A percentile compares a stretch with the other conserved stretches of the same genome.
Conservation (phyloP, 2,888 invertebrate genomes). For the Tetranychus truncatus region DNA sequence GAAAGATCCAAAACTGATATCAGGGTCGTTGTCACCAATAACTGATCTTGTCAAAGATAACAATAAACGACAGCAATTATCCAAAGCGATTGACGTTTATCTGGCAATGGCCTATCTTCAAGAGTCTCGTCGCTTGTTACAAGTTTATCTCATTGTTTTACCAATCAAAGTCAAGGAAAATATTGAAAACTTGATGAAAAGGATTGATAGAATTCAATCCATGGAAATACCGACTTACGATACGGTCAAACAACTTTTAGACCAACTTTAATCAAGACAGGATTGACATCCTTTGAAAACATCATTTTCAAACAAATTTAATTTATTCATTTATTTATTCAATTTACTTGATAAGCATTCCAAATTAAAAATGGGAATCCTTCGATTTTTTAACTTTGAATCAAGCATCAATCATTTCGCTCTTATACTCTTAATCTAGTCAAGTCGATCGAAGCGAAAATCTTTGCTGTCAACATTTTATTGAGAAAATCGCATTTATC, state of each 20-base stretch:
- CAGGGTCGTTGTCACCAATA: conserved; percentile 3
- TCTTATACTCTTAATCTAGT: too few relatives aligned
- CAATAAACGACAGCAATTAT: neutral
- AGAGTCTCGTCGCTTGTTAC: neutral
- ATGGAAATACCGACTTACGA: neutral
- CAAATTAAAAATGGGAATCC: too few relatives aligned
- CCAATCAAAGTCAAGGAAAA: conserved; percentile 7
- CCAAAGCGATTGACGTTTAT: neutral
- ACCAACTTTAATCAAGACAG: neutral
- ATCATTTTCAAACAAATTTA: too few relatives aligned
- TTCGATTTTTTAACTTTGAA: too few relatives aligned
- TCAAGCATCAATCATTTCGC: too few relatives aligned
- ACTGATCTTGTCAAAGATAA: conserved; percentile 1
- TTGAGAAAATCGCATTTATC: too few relatives aligned
- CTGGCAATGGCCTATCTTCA: neutral
- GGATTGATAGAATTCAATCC: neutral
- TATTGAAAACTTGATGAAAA: neutral
- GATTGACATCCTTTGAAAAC: too few relatives aligned
- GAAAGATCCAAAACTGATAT: neutral
- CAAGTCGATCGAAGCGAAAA: too few relatives aligned
- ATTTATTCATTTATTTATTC: too few relatives aligned
- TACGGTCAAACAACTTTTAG: neutral
- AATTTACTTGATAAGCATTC: too few relatives aligned
- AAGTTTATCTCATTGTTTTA: neutral
- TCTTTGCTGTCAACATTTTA: too few relatives aligned